phyloP scores from a whole-genome alignment of 2,888 invertebrate species.

The Drosophila paranaensis region DNA sequence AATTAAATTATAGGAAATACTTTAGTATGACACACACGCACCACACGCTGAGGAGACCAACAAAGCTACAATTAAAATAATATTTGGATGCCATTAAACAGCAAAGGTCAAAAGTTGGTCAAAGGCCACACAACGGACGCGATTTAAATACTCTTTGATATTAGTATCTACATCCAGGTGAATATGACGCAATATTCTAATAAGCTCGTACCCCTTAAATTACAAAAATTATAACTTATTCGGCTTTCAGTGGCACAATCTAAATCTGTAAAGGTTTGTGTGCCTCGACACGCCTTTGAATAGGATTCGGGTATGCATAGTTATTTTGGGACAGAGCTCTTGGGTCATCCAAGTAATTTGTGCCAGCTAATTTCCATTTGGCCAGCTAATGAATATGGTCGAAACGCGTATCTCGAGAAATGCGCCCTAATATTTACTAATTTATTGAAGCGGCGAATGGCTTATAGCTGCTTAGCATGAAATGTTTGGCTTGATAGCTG shows the following conservation, averaged over 20 bases:
- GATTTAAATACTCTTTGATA: slow-evolving; percentile 16
- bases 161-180: not conserved
- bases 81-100: not conserved
- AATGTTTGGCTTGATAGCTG: not conserved
- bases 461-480: slow-evolving; percentile 50
- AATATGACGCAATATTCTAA: slow-evolving; percentile 39
- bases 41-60: too few relatives aligned
- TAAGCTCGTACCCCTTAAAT: slow-evolving; percentile 11
- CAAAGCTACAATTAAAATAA: not conserved
- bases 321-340: slow-evolving; percentile 21
- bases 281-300: slow-evolving; percentile 27
- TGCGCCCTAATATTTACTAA: slow-evolving; percentile 33
- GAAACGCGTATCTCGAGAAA: slow-evolving; percentile 27
- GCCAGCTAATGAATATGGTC: slow-evolving; percentile 32
- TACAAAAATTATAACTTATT: slow-evolving; percentile 28
- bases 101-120: slow-evolving; percentile 26
- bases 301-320: slow-evolving; percentile 3
- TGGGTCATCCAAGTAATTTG: slow-evolving; percentile 19
- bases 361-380: slow-evolving; percentile 24
- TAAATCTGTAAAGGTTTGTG: slow-evolving; percentile 22
- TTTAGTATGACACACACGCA: slow-evolving; percentile 15
- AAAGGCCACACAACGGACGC: not conserved
- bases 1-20: not conserved
- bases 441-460: slow-evolving; percentile 29
- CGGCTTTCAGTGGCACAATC: slow-evolving; percentile 24